A percentile compares a stretch with the other conserved stretches of the same genome.
Conservation (phyloP, 2,888 invertebrate genomes). For the Eupithecia abbreviata region DNA sequence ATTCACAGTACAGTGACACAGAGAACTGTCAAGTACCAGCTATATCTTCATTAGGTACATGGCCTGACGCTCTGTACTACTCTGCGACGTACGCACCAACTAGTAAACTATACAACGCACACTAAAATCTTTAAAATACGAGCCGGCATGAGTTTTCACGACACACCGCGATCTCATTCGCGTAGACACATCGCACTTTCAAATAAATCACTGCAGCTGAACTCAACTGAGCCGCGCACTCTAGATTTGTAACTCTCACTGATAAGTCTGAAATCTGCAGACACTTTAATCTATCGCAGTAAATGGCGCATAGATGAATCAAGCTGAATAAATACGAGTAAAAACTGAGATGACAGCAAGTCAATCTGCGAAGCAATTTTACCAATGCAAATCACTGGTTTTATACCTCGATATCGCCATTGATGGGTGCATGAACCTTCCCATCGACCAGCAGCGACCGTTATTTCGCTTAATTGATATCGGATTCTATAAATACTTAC, state of each 20-base stretch:
- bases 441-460: constrained; percentile 63
- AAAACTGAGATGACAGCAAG: constrained; percentile 79
- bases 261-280: constrained; percentile 68
- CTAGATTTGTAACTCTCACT: constrained; percentile 60
- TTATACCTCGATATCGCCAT: constrained; percentile 67
- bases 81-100: constrained; percentile 52
- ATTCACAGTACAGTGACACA: constrained; percentile 39
- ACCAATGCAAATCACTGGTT: constrained; percentile 54
- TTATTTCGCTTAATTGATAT: constrained; percentile 73
- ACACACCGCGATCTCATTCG: constrained; percentile 53
- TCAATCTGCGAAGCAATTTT: constrained; percentile 66
- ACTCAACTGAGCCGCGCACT: constrained; percentile 57
- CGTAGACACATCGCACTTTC: constrained; percentile 51
- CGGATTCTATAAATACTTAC: constrained; percentile 83
- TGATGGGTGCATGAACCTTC: constrained; percentile 57
- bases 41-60: constrained; percentile 30
- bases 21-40: constrained; percentile 36
- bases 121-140: constrained; percentile 61
- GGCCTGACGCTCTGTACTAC: constrained; percentile 19
- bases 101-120: constrained; percentile 59
- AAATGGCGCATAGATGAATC: constrained; percentile 82
- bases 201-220: constrained; percentile 47
- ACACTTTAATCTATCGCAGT: constrained; percentile 74
- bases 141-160: constrained; percentile 69
- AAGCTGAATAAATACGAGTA: constrained; percentile 78